These are phyloP conservation scores for Zaprionus vittiger DNA, from an alignment of 1,140 invertebrate genomes.

Conservation along the genomic window DNA sequence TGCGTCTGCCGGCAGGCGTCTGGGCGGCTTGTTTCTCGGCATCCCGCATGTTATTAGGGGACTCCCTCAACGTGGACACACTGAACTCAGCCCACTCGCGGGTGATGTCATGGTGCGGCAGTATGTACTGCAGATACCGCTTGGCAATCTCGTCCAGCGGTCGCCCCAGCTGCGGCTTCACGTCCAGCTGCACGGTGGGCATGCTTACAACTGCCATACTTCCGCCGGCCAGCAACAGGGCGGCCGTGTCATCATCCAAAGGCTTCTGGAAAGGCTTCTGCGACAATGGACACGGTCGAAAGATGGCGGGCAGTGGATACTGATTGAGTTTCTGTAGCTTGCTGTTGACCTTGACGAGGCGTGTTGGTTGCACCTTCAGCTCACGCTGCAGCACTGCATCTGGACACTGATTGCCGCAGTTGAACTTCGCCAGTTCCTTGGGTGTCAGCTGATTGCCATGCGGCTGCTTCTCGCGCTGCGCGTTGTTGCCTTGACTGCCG, in stretches of 20 bases:
- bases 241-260: slow-evolving; percentile 73
- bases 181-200: slow-evolving; percentile 76
- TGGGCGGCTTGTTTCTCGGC: slow-evolving; percentile 55
- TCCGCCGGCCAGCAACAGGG: slow-evolving; percentile 66
- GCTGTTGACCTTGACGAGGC: not conserved
- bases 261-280: slow-evolving; percentile 71
- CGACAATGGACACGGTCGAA: slow-evolving; percentile 75
- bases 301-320: slow-evolving; percentile 60
- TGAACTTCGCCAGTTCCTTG: slow-evolving; percentile 17
- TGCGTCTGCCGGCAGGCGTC: slow-evolving; percentile 42
- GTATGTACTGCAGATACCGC: slow-evolving; percentile 76
- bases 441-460: slow-evolving; percentile 49
- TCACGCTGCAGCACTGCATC: slow-evolving; percentile 50
- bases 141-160: slow-evolving; percentile 78
- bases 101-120: slow-evolving; percentile 78
- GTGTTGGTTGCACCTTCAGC: slow-evolving; percentile 57
- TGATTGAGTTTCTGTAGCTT: slow-evolving; percentile 63
- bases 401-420: slow-evolving; percentile 38
- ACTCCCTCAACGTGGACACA: slow-evolving; percentile 70
- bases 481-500: slow-evolving; percentile 72
- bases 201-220: slow-evolving; percentile 80
- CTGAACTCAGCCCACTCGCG: slow-evolving; percentile 84
- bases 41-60: slow-evolving; percentile 50
- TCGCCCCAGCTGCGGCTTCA: slow-evolving; percentile 70
- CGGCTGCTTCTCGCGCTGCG: slow-evolving; percentile 61